Evolutionary conservation across 1,140 invertebrate species (phyloP).

Genomic region (Bradysia coprophila): DNA sequence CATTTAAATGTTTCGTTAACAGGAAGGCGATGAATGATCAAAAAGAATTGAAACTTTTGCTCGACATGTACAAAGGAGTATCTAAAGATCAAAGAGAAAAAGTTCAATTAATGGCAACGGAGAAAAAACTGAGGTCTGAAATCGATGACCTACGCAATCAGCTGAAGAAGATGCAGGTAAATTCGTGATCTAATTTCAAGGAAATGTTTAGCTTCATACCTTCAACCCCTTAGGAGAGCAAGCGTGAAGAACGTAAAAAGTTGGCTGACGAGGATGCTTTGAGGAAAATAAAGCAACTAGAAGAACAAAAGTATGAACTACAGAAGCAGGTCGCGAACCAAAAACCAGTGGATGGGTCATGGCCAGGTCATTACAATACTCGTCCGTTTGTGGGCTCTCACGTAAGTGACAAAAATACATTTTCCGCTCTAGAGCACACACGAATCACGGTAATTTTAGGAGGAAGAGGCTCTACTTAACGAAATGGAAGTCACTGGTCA

Average conservation of each 20-base stretch:
- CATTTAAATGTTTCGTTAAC: conserved; percentile 14
- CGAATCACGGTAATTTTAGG: too few species aligned
- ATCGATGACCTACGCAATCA: conserved; percentile 75
- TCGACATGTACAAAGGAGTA: conserved; percentile 95
- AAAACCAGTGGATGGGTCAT: conserved; percentile 51
- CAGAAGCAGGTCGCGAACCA: conserved; percentile 69
- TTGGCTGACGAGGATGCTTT: conserved; percentile 88
- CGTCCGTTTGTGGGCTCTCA: conserved; percentile 45
- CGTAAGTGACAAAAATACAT: conserved; percentile 9
- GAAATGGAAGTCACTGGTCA: conserved; percentile 99
- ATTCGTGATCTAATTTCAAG: too few species aligned
- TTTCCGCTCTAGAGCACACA: too few species aligned
- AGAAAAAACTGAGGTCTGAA: conserved; percentile 77
- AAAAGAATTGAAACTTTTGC: conserved; percentile 80
- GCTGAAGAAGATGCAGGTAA: conserved; percentile 62
- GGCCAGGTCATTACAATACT: conserved; percentile 23
- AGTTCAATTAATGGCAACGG: conserved; percentile 87
- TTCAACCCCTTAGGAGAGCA: conserved; percentile 74
- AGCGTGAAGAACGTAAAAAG: conserved; percentile 80
- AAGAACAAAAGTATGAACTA: conserved; percentile 72
- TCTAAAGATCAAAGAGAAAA: conserved; percentile 93
- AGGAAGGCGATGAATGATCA: conserved; percentile 86
- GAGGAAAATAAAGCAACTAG: conserved; percentile 84
- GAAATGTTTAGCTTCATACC: too few species aligned
- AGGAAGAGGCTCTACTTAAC: conserved; percentile 91